Evolutionary conservation across 2,888 invertebrate genomes (phyloP).

Genomic region (Sphinx pinastri): DNA sequence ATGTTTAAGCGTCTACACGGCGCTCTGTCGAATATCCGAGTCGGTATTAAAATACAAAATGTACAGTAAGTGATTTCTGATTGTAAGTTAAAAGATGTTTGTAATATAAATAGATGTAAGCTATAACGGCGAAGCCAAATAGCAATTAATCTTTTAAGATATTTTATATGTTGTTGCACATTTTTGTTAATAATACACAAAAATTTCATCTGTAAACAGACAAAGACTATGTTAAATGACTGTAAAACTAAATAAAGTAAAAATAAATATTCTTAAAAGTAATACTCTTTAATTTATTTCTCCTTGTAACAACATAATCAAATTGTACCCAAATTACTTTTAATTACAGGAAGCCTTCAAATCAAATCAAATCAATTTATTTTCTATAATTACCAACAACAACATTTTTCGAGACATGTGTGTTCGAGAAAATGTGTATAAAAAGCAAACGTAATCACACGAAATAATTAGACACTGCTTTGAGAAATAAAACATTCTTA

Average conservation of each 20-base stretch:
- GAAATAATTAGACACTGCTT: neutral
- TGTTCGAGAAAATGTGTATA: neutral
- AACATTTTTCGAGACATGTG: neutral
- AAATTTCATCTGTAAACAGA: conserved; percentile 62
- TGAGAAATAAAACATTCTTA: neutral
- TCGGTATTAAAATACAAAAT: conserved; percentile 13
- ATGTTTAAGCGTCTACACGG: too few relatives aligned
- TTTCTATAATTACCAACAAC: neutral
- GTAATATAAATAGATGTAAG: conserved; percentile 24
- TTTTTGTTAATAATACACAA: conserved; percentile 62
- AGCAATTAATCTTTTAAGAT: conserved; percentile 45
- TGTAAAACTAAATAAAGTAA: conserved; percentile 58
- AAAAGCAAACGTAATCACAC: neutral
- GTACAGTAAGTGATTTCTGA: conserved; percentile 22
- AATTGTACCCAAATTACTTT: too few relatives aligned
- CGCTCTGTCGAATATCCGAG: neutral
- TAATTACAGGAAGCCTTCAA: neutral
- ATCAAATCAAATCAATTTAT: too few relatives aligned
- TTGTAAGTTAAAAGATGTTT: conserved; percentile 18
- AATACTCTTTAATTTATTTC: conserved; percentile 33
- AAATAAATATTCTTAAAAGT: conserved; percentile 49
- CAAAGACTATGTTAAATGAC: conserved; percentile 64
- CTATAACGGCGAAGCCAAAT: conserved; percentile 58
- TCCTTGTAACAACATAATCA: neutral
- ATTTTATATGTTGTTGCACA: conserved; percentile 68